Base-by-base conservation (phyloP, 1,140 invertebrate species). In the Macrocentrus cingulum region DNA sequence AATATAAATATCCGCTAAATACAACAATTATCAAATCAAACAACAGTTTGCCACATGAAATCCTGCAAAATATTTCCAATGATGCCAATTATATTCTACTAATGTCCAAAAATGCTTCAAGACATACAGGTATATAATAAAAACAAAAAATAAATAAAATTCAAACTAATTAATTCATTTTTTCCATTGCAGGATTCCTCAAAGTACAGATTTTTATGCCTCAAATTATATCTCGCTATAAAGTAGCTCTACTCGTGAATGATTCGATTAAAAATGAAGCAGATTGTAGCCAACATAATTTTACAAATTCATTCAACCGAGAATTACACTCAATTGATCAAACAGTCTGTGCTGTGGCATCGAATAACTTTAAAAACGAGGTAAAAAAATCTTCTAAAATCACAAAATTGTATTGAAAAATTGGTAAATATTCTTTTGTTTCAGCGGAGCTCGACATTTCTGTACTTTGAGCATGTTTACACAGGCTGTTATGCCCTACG, bases 401-500 rank as follows among this genome's bases (percentile, higher is more conserved):
- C 54, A 44, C 46, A 59, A 52, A 50, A 22, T 22, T 56, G 20
- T 37, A 20, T 46, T 52, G 29, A 46, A 41, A 8, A 16, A 32
- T 44, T 55, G 16, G 6, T 13, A 45, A 29, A 44, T 41, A 46
- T 8, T 13, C 11, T 13, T n/a, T 54, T 49, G 32, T 54, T 57
- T n/a, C 50, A 46, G n/a, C n/a, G 61, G 45, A 53, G 32, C 25
- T 58, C 5, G 18, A 32, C 45, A 45, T 64, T 37, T 52, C 13
- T 11, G 36, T 63, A 56, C 32, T 64, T 60, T 19, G 46, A 63
- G 39, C 58, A 66, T 25, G 45, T 68, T 32, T 66, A 61, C 44
- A 64, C 62, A 8, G 66, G 66, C 32, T 68, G 66, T 62, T 68
- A 68, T 36, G 54, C 62, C 11, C 20, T 68, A n/a, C 56, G 59